These are phyloP conservation scores for Heterodera filipjevi DNA, from an alignment of 2,888 invertebrate genomes.

Conservation along the genomic window DNA sequence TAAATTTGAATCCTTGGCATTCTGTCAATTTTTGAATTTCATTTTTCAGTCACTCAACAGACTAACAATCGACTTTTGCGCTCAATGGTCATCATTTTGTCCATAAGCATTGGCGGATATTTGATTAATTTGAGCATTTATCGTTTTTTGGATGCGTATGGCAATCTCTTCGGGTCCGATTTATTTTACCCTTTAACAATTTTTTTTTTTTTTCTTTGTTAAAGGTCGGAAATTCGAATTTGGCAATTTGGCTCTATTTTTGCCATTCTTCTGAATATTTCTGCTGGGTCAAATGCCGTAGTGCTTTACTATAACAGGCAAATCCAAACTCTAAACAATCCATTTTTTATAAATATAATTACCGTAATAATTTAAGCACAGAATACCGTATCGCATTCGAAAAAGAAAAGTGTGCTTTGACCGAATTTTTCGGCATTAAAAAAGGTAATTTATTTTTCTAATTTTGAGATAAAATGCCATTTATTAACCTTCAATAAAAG, in stretches of 20 bases:
- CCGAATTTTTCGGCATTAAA: not conserved
- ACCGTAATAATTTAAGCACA: not conserved
- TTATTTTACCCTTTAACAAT: not conserved
- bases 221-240: not conserved
- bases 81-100: conserved; percentile 18
- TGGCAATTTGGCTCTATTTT: conserved; percentile 20
- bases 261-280: conserved; percentile 13
- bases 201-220: not conserved
- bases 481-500: not conserved
- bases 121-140: conserved; percentile 9
- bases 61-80: conserved; percentile 25
- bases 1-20: not conserved
- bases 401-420: not conserved
- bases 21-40: not conserved
- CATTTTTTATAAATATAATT: not conserved
- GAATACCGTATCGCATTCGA: conserved; percentile 2
- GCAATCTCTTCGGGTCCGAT: not conserved
- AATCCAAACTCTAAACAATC: not conserved
- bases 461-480: not conserved
- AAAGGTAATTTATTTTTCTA: not conserved
- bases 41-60: conserved; percentile 12
- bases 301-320: conserved; percentile 16
- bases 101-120: conserved; percentile 20
- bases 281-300: conserved; percentile 16
- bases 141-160: not conserved